Base-by-base conservation (phyloP, 2,113 vertebrate genomes). In the Urocitellus parryii region DNA sequence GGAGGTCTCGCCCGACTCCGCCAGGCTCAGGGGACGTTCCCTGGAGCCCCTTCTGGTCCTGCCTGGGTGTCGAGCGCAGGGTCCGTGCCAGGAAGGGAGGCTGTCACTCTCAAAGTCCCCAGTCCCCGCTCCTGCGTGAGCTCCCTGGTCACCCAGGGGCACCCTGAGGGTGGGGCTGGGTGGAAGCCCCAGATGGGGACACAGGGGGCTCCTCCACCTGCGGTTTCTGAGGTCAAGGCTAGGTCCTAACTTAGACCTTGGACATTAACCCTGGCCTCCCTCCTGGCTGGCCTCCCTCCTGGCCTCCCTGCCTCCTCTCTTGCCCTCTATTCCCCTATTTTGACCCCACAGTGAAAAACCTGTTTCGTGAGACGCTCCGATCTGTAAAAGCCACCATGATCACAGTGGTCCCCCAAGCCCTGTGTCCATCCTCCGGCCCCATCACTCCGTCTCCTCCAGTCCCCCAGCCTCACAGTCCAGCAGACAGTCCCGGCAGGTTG, bases 31-130 rank as follows among this genome's bases (percentile, higher is more conserved):
- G 70, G n/a, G 51, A 25, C 5, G 9, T 72, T 24, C 20, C 56
- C 4, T 6, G 24, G 63, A 61, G 53, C 8, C 70, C 25, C 48
- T 12, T 29, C 34, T 0, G 29, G 61, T 37, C 39, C 51, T 63
- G 63, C 34, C 51, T 48, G 14, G 39, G 84, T 39, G 34, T 7
- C 27, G 14, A 51, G 67, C 0, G 27, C 37, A 24, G 78, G 20
- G 24, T 39, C 18, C 6, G 29, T 0, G 20, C 67, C 53, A 22
- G 20, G 7, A 17, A 17, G 10, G 37, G 29, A 25, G n/a, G 4
- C 37, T 0, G 12, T 13, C 20, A 58, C 32, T 34, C 0, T 0
- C 25, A 67, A 39, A 48, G 42, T 16, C 18, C 29, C 29, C 20
- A n/a, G 74, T 25, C 27, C 29, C 20, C 18, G 4, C 8, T 48